Base-by-base conservation (phyloP, 2,113 vertebrate genomes). In the Odocoileus virginianus region DNA sequence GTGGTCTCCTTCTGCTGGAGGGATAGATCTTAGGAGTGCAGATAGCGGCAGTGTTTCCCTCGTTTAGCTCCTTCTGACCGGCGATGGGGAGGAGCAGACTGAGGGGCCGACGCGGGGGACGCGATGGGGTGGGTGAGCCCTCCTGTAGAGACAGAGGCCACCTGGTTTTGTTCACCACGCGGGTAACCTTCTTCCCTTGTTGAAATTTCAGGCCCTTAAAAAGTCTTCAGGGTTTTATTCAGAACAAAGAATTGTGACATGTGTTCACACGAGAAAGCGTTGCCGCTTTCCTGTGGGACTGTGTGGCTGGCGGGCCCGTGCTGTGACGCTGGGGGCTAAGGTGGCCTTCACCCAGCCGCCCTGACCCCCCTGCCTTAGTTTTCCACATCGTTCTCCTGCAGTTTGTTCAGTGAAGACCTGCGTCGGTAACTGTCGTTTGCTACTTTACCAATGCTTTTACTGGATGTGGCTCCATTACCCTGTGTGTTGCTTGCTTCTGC, bases 381-480 rank as follows among this genome's bases (percentile, higher is more conserved):
- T 33, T 43, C 52, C 43, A 6, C 19, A 0, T 33, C 33, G 5
- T n/a, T 52, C 58, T 40, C 54, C 8, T 27, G 6, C 7, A 52
- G 6, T 52, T 1, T 14, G 87, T 25, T 76, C 58, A 27, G 19
- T 30, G 61, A 52, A 79, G 15, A 61, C 36, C 9, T 33, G 11
- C 19, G 33, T 84, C 17, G 28, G 7, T 43, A 21, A n/a, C 52
- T 2, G 36, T 54, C 47, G 28, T 14, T 13, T 40, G 21, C 55
- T 78, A 2, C 64, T 71, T 21, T 7, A n/a, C 19, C 19, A 36
- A 21, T 1, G 11, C 1, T 23, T 6, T 71, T 23, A 1, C 4
- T 21, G 67, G n/a, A 23, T 3, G 0, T 6, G n/a, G 67, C 3
- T 40, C n/a, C n/a, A 0, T 0, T 12, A 3, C 67, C 67, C 19